Conservation (phyloP, 2,888 invertebrate species). For the Pterobdella sp. region DNA sequence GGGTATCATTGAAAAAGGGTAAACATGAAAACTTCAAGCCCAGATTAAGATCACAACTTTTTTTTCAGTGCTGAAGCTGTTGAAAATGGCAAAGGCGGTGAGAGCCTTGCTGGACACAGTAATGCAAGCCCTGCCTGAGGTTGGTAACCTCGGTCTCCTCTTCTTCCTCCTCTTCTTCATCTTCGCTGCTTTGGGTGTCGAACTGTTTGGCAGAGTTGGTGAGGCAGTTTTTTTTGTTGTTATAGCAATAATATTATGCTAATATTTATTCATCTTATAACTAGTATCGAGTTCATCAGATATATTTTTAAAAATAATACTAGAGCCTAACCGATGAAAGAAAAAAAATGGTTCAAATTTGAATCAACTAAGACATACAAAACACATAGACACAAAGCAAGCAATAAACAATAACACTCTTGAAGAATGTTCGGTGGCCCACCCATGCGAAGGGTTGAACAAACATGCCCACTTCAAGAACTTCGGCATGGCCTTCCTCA, state of each 20-base stretch:
- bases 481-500: constrained; percentile 94
- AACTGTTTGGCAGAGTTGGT: constrained; percentile 87
- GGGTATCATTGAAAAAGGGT: too few relatives aligned
- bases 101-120: constrained; percentile 94
- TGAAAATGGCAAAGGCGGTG: constrained; percentile 99
- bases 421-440: constrained; percentile 78
- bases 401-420: not conserved
- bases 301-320: too few relatives aligned
- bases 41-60: too few relatives aligned
- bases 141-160: constrained; percentile 90
- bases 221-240: constrained; percentile 30
- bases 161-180: constrained; percentile 98
- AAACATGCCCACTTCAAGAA: constrained; percentile 98
- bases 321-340: too few relatives aligned
- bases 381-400: too few relatives aligned
- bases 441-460: constrained; percentile 90
- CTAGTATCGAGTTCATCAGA: too few relatives aligned
- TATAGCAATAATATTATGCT: not conserved
- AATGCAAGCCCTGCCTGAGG: constrained; percentile 97
- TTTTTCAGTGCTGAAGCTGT: constrained; percentile 74
- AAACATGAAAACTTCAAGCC: too few relatives aligned
- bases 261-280: too few relatives aligned
- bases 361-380: too few relatives aligned
- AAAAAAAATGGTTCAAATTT: too few relatives aligned
- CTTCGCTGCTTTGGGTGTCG: constrained; percentile 96